phyloP scores from a whole-genome alignment of 2,113 vertebrate species.

The Dipodomys spectabilis region DNA sequence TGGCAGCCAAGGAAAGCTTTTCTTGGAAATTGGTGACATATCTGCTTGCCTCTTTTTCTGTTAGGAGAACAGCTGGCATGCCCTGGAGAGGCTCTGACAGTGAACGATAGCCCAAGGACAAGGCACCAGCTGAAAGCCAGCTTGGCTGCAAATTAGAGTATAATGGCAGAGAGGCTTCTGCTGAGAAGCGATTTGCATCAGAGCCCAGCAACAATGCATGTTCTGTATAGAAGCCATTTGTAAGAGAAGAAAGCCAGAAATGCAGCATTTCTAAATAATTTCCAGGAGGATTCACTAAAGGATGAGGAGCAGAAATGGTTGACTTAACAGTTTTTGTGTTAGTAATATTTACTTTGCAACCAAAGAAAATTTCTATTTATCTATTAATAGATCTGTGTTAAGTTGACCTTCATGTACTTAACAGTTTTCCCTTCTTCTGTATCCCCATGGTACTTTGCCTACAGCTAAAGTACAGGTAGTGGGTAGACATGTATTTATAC shows the following conservation, averaged over 20 bases:
- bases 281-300: background rate
- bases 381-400: background rate
- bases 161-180: constrained; percentile 72
- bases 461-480: constrained; percentile 5
- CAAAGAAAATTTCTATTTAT: background rate
- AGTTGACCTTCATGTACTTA: background rate
- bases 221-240: constrained; percentile 12
- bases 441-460: background rate
- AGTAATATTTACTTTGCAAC: background rate
- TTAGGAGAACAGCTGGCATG: constrained; percentile 69
- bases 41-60: constrained; percentile 3
- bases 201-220: constrained; percentile 50
- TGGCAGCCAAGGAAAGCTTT: constrained; percentile 21
- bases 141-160: constrained; percentile 77
- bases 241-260: constrained; percentile 39
- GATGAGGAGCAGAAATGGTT: background rate
- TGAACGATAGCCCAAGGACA: constrained; percentile 70
- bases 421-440: background rate
- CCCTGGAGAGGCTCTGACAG: constrained; percentile 71
- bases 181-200: constrained; percentile 75
- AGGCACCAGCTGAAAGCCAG: constrained; percentile 77
- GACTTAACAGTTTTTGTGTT: constrained; percentile 8
- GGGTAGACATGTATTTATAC: background rate
- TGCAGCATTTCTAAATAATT: constrained; percentile 17
- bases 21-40: constrained; percentile 35